Conservation (phyloP, 1,140 invertebrate species). For the Tetranychus urticae region DNA sequence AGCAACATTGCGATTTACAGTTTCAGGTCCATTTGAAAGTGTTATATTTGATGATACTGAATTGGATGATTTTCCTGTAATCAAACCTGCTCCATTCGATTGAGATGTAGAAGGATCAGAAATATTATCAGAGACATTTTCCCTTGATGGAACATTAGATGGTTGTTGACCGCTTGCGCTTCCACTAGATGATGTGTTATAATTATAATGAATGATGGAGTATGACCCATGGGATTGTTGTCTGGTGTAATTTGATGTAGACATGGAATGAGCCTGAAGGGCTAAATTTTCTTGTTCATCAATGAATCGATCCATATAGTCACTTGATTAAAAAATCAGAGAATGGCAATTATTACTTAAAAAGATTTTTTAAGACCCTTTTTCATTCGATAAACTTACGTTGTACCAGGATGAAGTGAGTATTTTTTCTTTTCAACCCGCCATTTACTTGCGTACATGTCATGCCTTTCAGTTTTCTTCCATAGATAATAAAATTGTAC, state of each 20-base stretch:
- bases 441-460: constrained; percentile 59
- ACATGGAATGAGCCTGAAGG: background rate
- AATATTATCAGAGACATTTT: background rate
- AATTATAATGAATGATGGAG: background rate
- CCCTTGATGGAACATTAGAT: background rate
- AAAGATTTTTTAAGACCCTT: background rate
- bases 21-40: background rate
- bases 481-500: constrained; percentile 96
- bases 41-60: background rate
- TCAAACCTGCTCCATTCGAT: no score
- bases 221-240: background rate
- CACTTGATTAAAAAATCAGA: constrained; percentile 24
- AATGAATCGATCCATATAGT: constrained; percentile 63
- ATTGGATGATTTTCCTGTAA: no score
- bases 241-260: background rate
- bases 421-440: constrained; percentile 67
- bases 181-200: background rate
- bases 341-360: background rate
- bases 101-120: background rate
- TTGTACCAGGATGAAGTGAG: constrained; percentile 49
- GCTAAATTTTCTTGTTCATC: constrained; percentile 40
- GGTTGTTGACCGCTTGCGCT: background rate
- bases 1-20: background rate
- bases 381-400: constrained; percentile 8
- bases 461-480: constrained; percentile 95